phyloP scores from a whole-genome alignment of 23 tunicate species.

The Trididemnum nubilum region DNA sequence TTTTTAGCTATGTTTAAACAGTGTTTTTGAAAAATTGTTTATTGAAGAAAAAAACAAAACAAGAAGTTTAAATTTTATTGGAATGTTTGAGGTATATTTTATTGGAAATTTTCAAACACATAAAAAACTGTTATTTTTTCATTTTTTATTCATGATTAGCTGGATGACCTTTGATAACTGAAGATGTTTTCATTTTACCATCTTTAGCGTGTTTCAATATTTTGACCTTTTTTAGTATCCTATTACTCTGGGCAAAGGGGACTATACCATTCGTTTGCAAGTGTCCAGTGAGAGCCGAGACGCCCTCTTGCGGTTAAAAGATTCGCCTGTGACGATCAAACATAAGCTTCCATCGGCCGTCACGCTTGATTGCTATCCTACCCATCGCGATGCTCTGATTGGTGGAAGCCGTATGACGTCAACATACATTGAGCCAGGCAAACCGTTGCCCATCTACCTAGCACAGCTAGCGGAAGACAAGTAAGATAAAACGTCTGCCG shows the following conservation, averaged over 20 bases:
- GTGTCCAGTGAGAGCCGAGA: slow-evolving; percentile 74
- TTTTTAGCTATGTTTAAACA: no score
- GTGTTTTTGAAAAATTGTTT: no score
- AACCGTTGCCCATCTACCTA: slow-evolving; percentile 46
- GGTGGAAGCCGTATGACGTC: slow-evolving; percentile 56
- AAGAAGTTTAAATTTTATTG: no score
- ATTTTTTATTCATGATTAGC: no score
- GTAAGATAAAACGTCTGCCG: no score
- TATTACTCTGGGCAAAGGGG: slow-evolving; percentile 61
- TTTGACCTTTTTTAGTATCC: slow-evolving; percentile 54
- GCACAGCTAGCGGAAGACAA: slow-evolving; percentile 79
- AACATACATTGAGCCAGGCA: slow-evolving; percentile 32
- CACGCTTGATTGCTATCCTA: slow-evolving; percentile 54
- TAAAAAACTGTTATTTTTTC: no score
- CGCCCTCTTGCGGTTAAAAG: slow-evolving; percentile 59
- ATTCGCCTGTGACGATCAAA: slow-evolving; percentile 58
- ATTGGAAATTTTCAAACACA: no score
- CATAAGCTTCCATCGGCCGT: slow-evolving; percentile 60
- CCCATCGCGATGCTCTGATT: slow-evolving; percentile 76
- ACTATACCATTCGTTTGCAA: slow-evolving; percentile 70
- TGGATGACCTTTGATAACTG: no score
- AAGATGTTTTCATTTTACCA: no score
- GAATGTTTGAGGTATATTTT: no score
- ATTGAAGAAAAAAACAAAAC: no score
- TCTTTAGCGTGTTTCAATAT: no score